Evolutionary conservation across 35 echinoderm and acorn worm genomes (phyloP), one percentile per base, ranked within the genome.

Genomic region (Heliocidaris tuberculata): DNA sequence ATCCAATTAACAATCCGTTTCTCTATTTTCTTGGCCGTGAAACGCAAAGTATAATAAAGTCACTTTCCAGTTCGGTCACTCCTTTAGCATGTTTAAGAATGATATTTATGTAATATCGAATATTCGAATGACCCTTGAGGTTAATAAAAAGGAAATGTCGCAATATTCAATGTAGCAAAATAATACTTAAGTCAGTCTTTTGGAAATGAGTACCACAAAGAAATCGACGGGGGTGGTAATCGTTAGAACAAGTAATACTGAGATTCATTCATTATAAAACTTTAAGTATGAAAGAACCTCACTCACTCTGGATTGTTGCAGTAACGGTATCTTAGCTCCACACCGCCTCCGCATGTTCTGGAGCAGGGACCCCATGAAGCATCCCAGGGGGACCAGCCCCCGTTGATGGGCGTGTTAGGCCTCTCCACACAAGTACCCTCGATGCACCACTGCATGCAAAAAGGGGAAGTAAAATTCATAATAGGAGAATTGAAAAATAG

Each of bases 271-370:
- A 13, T 56, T 13, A 56, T 2, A 56, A 1, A 56, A 2, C 52
- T 56, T 56, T 12, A 56, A 56, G 12, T 13, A 56, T 56, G 52
- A 56, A 78, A 78, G 4, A 8, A 78, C 3, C 19, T 7, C 31
- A 31, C 91, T 93, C 27, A 93, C 91, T 50, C 48, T 9, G 96
- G 96, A 93, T 97, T 96, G 24, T 48, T 96, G 65, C 96, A 97
- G 47, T 96, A 94, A 0, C 96, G 92, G 13, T 70, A 49, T 85
- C 93, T 93, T 24, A 96, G 94, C 54, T 60, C 85, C 52, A 96
- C 95, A 93, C 96, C 96, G 30, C 96, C 96, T 12, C 96, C 96
- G 50, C 96, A 97, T 0, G 96, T 95, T 47, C 96, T 93, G 2
- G 96, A 97, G 70, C 96, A 97, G 7, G 94, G 49, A 11, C 92